Evolutionary conservation across 1,140 invertebrate species (phyloP), one percentile per base, ranked within the genome.

Genomic region (Gerris buenoi): DNA sequence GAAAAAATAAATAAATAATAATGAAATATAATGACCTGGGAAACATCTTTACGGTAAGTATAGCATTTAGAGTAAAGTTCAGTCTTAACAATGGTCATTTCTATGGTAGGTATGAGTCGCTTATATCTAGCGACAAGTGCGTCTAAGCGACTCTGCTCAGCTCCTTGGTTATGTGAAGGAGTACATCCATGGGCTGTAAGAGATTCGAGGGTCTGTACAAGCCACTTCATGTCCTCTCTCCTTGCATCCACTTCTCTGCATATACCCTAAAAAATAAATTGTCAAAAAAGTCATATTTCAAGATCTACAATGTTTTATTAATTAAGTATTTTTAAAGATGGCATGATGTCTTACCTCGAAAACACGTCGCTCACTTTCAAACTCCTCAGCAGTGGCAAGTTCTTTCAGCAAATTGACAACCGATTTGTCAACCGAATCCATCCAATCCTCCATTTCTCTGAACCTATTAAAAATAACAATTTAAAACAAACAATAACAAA

Each of bases 181-280:
- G 88, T 86, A 28, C 25, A 27, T 18, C 57, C 65, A 76, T 93
- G 90, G 46, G 88, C 85, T 2, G 89, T 84, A 65, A 97, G 80
- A 68, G 86, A 87, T 71, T 97, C 92, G 33, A 97, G 77, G 22
- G 88, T 91, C 78, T 94, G 89, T 0, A 95, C 90, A 58, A 97
- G 79, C 91, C 92, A 95, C 74, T 95, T 95, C 86, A 95, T 93
- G 71, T 94, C 90, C 77, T 95, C 92, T 62, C 89, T 83, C 75
- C 91, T 90, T 60, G 83, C 84, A 74, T 95, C 91, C 67, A 94
- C 91, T 79, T 95, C 90, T 61, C 86, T 84, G 74, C 91, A 94
- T 69, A 95, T 88, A 76, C 84, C 86, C 90, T 93, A 75, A 23
- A 76, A 75, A 71, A 26, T 59, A 14, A 64, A 70, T 46, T 46